Evolutionary conservation across 2,797 vertebrate species (phyloP).

Genomic region (Australoheros facetus): DNA sequence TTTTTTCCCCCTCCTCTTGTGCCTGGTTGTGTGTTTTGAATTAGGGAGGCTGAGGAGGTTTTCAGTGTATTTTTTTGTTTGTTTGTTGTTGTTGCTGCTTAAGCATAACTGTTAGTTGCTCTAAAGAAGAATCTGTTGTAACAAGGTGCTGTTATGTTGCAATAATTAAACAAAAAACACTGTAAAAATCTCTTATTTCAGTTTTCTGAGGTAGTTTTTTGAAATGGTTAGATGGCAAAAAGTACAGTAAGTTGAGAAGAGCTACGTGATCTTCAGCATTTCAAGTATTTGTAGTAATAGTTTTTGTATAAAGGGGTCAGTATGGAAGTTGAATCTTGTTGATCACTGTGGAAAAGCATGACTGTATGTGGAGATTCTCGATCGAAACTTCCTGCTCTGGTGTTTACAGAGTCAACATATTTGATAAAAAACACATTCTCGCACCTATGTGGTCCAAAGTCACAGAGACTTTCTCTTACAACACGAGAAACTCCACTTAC

Average conservation of each 20-base stretch:
- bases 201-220: background rate
- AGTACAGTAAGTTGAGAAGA: background rate
- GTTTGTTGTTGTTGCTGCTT: background rate
- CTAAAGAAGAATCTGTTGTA: background rate
- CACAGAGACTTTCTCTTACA: slow-evolving; percentile 40
- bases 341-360: background rate
- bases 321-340: no score
- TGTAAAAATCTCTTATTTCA: no score
- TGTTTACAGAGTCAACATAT: slow-evolving; percentile 28
- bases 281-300: background rate
- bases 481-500: slow-evolving; percentile 12
- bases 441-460: slow-evolving; percentile 29
- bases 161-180: no score
- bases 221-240: background rate
- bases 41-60: background rate
- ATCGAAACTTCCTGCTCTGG: background rate
- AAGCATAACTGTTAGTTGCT: background rate
- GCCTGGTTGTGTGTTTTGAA: slow-evolving; percentile 29
- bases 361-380: background rate
- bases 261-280: fast-evolving
- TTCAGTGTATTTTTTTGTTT: background rate
- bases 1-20: background rate
- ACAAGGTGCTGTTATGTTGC: background rate
- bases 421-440: slow-evolving; percentile 15
- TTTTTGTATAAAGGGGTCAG: background rate